A percentile compares a stretch with the other conserved stretches of the same genome.
phyloP scores from a whole-genome alignment of 1,140 invertebrate genomes.

The Cotesia vestalis region DNA sequence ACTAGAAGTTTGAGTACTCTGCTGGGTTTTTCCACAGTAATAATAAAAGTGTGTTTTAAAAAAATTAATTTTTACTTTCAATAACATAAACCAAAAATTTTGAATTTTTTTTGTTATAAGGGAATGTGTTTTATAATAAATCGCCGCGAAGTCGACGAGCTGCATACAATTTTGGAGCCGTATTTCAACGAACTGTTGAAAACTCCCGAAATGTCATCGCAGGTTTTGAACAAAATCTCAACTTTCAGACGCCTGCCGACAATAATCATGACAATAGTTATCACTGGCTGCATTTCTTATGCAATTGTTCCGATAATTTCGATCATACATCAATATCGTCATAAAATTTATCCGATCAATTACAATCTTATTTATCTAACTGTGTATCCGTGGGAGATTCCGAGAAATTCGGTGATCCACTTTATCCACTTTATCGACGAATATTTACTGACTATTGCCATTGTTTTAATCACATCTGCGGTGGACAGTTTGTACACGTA shows the following conservation, averaged over 20 bases:
- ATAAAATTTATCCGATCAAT: conserved; percentile 15
- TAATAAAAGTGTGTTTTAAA: too few species aligned
- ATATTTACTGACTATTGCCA: background rate
- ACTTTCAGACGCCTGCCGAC: conserved; percentile 8
- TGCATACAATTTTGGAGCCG: conserved; percentile 29
- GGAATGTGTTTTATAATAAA: conserved; percentile 25
- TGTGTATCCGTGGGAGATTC: conserved; percentile 33
- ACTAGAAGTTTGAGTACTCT: too few species aligned
- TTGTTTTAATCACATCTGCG: conserved; percentile 33
- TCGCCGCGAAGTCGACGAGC: conserved; percentile 16
- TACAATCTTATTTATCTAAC: conserved; percentile 31
- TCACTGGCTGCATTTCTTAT: background rate
- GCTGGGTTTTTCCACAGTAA: too few species aligned
- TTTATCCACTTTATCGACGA: conserved; percentile 37
- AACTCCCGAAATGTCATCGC: conserved; percentile 5
- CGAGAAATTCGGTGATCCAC: conserved; percentile 26
- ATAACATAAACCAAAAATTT: too few species aligned
- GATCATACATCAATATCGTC: conserved; percentile 1
- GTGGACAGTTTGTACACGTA: conserved; percentile 46
- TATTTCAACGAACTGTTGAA: conserved; percentile 22
- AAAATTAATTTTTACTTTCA: too few species aligned
- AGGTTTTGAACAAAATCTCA: conserved; percentile 20
- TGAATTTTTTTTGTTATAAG: conserved; percentile 1
- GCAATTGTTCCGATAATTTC: conserved; percentile 25
- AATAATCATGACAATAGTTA: background rate